phyloP scores from a whole-genome alignment of 2,888 invertebrate genomes.

The Linnaemya vulpina region DNA sequence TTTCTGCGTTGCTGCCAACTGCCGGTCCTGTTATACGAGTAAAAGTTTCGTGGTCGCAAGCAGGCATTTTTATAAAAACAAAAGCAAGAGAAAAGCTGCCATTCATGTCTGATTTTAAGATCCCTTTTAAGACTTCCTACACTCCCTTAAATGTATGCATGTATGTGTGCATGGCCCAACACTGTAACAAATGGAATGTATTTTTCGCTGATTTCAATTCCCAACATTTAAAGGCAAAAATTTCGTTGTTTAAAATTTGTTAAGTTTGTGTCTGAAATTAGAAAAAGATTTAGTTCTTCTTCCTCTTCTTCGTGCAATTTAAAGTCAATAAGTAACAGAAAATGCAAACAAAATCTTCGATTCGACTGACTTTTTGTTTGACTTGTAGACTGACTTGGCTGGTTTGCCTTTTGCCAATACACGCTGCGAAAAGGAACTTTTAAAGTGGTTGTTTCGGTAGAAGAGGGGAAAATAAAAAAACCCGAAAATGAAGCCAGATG shows the following conservation, averaged over 20 bases:
- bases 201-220: constrained; percentile 54
- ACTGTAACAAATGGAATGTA: constrained; percentile 21
- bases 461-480: no score
- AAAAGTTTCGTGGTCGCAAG: no score
- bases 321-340: constrained; percentile 13
- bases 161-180: neutral
- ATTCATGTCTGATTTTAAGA: neutral
- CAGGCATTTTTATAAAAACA: no score
- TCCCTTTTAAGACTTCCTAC: neutral
- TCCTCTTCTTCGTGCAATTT: neutral
- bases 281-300: neutral
- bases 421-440: neutral
- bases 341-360: neutral
- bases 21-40: no score
- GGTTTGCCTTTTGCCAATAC: constrained; percentile 41
- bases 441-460: no score
- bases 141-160: no score
- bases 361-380: constrained; percentile 11
- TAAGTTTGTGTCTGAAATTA: constrained; percentile 27
- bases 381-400: neutral
- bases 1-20: no score
- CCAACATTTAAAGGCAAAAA: constrained; percentile 49
- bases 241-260: constrained; percentile 52
- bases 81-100: no score
- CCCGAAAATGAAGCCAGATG: no score